A percentile compares a stretch with the other conserved stretches of the same genome.
Evolutionary conservation across 2,797 vertebrate genomes (phyloP).

Genomic region (Buphagus erythrorhynchus): DNA sequence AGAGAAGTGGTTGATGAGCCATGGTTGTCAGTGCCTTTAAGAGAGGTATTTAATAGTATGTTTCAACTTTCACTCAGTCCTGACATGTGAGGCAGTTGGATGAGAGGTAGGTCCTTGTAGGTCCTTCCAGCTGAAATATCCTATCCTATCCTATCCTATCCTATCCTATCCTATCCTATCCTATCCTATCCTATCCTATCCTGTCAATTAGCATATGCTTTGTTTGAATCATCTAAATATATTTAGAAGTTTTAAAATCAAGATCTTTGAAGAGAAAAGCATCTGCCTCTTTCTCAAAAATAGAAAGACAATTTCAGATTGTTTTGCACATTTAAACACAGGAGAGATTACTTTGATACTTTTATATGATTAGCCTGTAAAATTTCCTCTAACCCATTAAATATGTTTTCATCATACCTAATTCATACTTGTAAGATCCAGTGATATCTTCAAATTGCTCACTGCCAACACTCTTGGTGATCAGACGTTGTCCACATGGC

Average conservation of each 20-base stretch:
- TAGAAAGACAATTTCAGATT: neutral
- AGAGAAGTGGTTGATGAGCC: neutral
- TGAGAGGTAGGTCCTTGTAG: accelerated
- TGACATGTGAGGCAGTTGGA: neutral
- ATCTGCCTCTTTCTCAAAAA: neutral
- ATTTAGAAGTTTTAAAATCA: neutral
- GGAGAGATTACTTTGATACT: neutral
- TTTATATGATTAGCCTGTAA: neutral
- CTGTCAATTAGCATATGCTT: neutral
- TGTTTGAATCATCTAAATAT: neutral
- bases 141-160: neutral
- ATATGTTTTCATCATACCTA: constrained; percentile 40
- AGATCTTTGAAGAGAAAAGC: neutral
- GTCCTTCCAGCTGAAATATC: neutral
- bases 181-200: neutral
- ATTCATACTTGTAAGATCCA: constrained; percentile 64
- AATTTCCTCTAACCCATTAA: neutral
- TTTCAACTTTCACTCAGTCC: neutral
- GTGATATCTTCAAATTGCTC: constrained; percentile 64
- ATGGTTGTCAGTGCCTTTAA: neutral
- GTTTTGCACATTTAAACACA: neutral
- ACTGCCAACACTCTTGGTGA: constrained; percentile 57
- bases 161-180: neutral
- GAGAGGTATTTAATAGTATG: neutral
- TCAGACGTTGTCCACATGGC: constrained; percentile 58